A percentile compares a stretch with the other conserved stretches of the same genome.
Conservation (phyloP, 1,140 invertebrate genomes). For the Ditylenchus dipsaci region DNA sequence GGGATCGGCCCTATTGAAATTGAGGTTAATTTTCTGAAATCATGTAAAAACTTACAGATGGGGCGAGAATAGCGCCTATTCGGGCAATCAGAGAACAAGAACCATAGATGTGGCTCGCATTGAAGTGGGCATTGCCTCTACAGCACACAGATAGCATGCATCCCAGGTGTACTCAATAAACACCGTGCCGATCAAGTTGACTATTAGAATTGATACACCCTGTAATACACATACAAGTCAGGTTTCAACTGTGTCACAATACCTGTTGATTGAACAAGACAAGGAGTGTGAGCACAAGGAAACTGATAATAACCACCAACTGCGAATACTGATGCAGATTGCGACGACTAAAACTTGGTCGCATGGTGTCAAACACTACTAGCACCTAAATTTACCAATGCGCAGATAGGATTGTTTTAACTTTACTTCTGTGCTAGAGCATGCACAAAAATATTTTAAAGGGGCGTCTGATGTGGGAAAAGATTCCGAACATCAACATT, state of each 20-base stretch:
- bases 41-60: constrained; percentile 31
- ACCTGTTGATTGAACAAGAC: constrained; percentile 34
- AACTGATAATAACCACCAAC: constrained; percentile 50
- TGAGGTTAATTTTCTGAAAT: neutral
- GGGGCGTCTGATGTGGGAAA: no score
- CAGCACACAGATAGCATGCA: constrained; percentile 50
- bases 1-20: no score
- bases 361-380: constrained; percentile 40
- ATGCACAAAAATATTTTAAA: no score
- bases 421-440: neutral
- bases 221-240: constrained; percentile 7
- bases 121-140: constrained; percentile 18
- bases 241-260: neutral
- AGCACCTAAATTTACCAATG: constrained; percentile 27
- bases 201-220: constrained; percentile 41
- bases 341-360: constrained; percentile 43
- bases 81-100: constrained; percentile 51
- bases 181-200: constrained; percentile 52
- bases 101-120: constrained; percentile 23
- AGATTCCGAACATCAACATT: no score
- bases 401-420: neutral
- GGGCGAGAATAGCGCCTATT: constrained; percentile 52
- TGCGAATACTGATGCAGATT: constrained; percentile 52
- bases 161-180: constrained; percentile 57
- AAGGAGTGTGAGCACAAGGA: constrained; percentile 44